Evolutionary conservation across 2,888 invertebrate species (phyloP).

Genomic region (Malacosoma neustria): DNA sequence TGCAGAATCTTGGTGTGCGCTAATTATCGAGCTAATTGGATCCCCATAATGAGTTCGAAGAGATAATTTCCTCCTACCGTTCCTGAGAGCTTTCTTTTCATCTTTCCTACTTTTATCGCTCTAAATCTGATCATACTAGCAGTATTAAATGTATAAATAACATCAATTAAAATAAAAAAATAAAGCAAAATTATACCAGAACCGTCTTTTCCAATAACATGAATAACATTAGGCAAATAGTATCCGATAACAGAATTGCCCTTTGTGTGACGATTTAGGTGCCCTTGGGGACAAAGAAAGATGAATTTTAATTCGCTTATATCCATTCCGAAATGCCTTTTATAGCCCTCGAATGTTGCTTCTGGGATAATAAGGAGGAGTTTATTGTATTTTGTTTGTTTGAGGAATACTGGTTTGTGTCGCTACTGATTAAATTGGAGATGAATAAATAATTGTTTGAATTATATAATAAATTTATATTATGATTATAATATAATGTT

Average conservation of each 20-base stretch:
- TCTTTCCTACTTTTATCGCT: too few species aligned
- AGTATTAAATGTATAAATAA: too few species aligned
- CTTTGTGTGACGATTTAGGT: conserved; percentile 15
- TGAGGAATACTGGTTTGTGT: background rate
- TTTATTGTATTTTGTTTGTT: background rate
- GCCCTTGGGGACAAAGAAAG: background rate
- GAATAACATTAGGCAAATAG: conserved; percentile 47
- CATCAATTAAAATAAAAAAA: background rate
- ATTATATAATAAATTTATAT: too few species aligned
- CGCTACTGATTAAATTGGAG: too few species aligned
- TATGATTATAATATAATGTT: too few species aligned
- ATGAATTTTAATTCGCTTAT: background rate
- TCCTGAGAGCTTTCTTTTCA: too few species aligned
- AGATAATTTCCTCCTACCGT: too few species aligned
- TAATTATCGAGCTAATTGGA: too few species aligned
- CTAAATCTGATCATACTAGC: too few species aligned
- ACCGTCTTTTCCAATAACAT: conserved; percentile 20
- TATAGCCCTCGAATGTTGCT: background rate
- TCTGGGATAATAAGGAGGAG: background rate
- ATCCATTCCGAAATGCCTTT: background rate
- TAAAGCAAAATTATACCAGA: background rate
- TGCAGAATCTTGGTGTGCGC: too few species aligned
- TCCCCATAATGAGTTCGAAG: too few species aligned
- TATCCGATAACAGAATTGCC: conserved; percentile 21
- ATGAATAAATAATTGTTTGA: too few species aligned